Evolutionary conservation across 2,888 invertebrate species (phyloP).

Genomic region (Pammene fasciana): DNA sequence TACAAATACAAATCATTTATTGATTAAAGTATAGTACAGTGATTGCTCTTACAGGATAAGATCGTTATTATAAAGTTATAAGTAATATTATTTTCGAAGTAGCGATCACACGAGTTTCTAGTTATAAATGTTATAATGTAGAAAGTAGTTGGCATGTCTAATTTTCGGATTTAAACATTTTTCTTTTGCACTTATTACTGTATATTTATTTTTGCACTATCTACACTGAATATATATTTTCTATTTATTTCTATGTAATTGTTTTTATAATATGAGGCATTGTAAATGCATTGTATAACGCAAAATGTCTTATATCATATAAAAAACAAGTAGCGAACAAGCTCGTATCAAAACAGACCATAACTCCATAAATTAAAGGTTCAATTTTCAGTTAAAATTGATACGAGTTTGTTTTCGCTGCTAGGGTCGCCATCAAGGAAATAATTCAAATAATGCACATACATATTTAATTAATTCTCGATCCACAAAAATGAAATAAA

Average conservation of each 20-base stretch:
- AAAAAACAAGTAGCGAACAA: not conserved
- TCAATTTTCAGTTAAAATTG: not conserved
- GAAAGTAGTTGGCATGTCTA: conserved; percentile 31
- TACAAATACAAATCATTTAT: too few relatives aligned
- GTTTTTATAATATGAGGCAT: conserved; percentile 11
- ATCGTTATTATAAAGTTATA: too few relatives aligned
- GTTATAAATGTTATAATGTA: not conserved
- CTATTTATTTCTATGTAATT: conserved; percentile 52
- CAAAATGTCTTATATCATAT: conserved; percentile 17
- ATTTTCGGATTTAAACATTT: not conserved
- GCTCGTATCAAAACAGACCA: not conserved
- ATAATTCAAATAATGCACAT: not conserved
- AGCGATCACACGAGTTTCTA: not conserved
- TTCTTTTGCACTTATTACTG: conserved; percentile 3
- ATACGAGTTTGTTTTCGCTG: conserved; percentile 3
- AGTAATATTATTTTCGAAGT: not conserved
- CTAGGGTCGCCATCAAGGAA: conserved; percentile 11
- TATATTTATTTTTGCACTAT: conserved; percentile 9
- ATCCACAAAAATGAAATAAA: too few relatives aligned
- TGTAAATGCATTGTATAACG: not conserved
- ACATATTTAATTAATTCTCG: too few relatives aligned
- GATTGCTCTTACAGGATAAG: too few relatives aligned
- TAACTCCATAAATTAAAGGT: not conserved
- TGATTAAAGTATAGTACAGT: too few relatives aligned
- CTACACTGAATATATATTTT: conserved; percentile 35